Percentiles rank a stretch among this genome's conserved stretches.
Conservation (phyloP, 2,888 invertebrate genomes). For the Perithous albicinctus region DNA sequence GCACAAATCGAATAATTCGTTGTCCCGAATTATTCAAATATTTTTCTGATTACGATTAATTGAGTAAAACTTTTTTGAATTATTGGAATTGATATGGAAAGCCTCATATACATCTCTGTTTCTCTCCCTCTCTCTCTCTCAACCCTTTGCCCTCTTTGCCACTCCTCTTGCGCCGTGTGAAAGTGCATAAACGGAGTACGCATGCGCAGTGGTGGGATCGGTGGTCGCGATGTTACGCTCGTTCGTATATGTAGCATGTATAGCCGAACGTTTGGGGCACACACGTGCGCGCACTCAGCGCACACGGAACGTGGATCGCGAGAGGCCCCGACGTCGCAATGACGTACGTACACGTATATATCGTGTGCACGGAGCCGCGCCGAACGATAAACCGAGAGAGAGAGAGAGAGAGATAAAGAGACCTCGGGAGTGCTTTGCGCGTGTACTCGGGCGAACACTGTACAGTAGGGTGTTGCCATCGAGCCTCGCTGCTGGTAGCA, state of each 20-base stretch:
- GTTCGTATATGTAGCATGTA: slow-evolving; percentile 62
- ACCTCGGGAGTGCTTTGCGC: slow-evolving; percentile 50
- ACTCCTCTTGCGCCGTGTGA: slow-evolving; percentile 35
- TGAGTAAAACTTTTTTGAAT: no score
- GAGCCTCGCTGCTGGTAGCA: slow-evolving; percentile 29
- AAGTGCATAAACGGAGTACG: slow-evolving; percentile 45
- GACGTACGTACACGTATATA: slow-evolving; percentile 23
- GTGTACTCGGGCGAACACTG: slow-evolving; percentile 42
- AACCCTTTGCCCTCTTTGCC: slow-evolving; percentile 29
- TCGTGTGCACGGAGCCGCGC: slow-evolving; percentile 33
- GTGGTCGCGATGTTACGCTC: slow-evolving; percentile 51
- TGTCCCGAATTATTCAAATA: no score
- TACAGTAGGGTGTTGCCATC: slow-evolving; percentile 53
- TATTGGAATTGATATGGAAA: no score
- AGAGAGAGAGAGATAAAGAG: slow-evolving; percentile 21
- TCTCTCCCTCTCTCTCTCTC: slow-evolving; percentile 21
- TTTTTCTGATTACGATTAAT: no score
- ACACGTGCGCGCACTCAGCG: slow-evolving; percentile 65
- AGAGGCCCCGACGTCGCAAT: slow-evolving; percentile 41
- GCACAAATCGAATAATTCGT: no score
- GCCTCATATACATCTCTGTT: slow-evolving; percentile 47
- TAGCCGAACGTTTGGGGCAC: slow-evolving; percentile 58
- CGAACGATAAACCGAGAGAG: no score
- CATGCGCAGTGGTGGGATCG: slow-evolving; percentile 39
- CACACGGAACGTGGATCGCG: slow-evolving; percentile 59